Base-by-base conservation (phyloP, 2,797 vertebrate species). In the Antennarius maculatus region DNA sequence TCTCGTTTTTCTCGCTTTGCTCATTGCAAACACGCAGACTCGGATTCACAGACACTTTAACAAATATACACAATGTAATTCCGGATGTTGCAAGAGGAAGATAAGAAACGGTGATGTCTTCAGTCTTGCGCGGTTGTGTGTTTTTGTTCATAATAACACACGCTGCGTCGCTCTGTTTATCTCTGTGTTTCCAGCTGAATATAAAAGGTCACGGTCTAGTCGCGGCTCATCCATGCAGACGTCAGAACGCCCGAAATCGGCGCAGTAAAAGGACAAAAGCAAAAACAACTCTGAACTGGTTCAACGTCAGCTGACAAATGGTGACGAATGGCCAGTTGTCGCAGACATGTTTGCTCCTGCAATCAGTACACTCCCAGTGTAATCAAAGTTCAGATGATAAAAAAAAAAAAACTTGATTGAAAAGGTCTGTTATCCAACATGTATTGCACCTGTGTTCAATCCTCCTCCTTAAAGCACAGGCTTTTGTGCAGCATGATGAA, bases 261-360 rank as follows among this genome's bases (percentile, higher is more conserved):
- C 8, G 53, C 4, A 68, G 73, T 54, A 14, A 71, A 34, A 77
- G 55, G 54, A 53, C 52, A 65, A 73, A 61, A 71, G 48, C 6
- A 57, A 76, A 54, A 62, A 46, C 59, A 51, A 17, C 54, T 70
- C 23, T 0, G 15, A 76, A 69, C 48, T 60, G 46, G 23, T 69
- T 57, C 63, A 70, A 48, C 49, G 68, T 59, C 56, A 77, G 68
- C 76, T 84, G 87, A 80, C 83, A 79, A 61, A 71, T 43, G 42
- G 47, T 86, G 81, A 86, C 67, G 75, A 80, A 87, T 85, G 78
- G 72, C 56, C 57, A 71, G n/a, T 29, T 74, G 54, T 41, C 55
- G 61, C 58, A 57, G 49, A 70, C 71, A 69, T 34, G 41, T 67
- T 75, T 61, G 23, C 45, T n/a, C 48, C 62, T 49, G 63, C 29